A percentile compares a stretch with the other conserved stretches of the same genome.
Evolutionary conservation across 2,113 vertebrate genomes (phyloP).

Genomic region (Elachura formosa): DNA sequence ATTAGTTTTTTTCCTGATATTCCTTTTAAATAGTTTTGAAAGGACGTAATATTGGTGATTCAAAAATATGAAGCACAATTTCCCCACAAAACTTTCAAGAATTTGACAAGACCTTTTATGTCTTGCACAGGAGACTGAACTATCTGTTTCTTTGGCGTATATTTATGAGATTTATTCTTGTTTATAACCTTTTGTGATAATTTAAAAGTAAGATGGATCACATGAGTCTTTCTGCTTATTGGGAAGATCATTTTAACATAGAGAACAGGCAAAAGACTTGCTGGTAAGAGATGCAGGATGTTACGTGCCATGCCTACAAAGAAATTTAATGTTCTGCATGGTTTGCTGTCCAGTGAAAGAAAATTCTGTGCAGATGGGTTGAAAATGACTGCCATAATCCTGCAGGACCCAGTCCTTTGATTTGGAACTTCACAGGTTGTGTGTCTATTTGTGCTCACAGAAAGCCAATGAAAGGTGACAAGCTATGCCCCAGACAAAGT

Average conservation of each 20-base stretch:
- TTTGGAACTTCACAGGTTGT: neutral
- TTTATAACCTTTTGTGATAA: neutral
- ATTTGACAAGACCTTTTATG: neutral
- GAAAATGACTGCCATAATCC: neutral
- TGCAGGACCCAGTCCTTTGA: neutral
- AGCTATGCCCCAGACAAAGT: neutral
- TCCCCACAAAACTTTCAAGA: neutral
- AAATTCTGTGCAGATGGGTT: neutral
- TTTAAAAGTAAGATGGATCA: neutral
- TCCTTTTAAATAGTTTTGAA: neutral
- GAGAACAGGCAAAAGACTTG: neutral
- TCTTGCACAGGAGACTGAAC: neutral
- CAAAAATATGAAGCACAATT: neutral
- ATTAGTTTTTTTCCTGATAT: neutral
- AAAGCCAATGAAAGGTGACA: neutral
- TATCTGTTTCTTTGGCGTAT: neutral
- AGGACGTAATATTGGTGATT: neutral
- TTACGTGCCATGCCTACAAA: neutral
- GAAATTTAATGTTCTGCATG: neutral
- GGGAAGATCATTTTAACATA: accelerated
- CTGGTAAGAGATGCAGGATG: neutral
- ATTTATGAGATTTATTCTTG: neutral
- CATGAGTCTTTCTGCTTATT: neutral
- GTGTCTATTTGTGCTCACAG: neutral
- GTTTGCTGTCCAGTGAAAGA: neutral